phyloP scores from a whole-genome alignment of 1,140 invertebrate genomes.

The Thereuonema tuberculata region DNA sequence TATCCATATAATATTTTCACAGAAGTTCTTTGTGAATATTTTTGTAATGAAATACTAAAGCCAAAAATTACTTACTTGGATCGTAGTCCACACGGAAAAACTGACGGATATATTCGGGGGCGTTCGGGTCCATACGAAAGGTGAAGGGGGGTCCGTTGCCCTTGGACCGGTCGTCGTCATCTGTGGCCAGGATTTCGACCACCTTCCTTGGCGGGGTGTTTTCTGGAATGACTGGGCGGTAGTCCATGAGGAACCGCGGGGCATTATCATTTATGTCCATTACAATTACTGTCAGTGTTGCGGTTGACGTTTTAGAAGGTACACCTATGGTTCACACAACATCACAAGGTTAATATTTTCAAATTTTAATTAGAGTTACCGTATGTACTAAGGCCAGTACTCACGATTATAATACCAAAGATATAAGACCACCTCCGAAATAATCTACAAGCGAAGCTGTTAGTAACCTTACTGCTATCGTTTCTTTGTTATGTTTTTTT shows the following conservation, averaged over 20 bases:
- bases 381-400: neutral
- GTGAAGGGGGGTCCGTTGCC: constrained; percentile 90
- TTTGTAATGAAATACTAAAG: no score
- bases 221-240: constrained; percentile 79
- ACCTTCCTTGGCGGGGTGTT: constrained; percentile 77
- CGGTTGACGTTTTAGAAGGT: constrained; percentile 86
- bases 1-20: no score
- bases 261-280: constrained; percentile 89
- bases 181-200: constrained; percentile 83
- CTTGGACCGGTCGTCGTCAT: constrained; percentile 86
- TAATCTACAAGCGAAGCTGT: no score
- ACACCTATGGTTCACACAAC: constrained; percentile 26
- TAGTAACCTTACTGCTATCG: no score
- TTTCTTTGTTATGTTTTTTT: no score
- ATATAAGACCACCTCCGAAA: no score
- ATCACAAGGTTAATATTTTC: neutral
- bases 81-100: constrained; percentile 91
- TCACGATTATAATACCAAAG: no score
- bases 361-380: neutral
- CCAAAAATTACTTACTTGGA: constrained; percentile 49
- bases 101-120: constrained; percentile 76
- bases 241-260: constrained; percentile 82
- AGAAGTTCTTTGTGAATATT: no score
- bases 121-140: constrained; percentile 79
- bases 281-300: constrained; percentile 85